These are phyloP conservation scores for Hemicrepidius hirtus DNA, from an alignment of 2,888 invertebrate genomes.

Conservation along the genomic window DNA sequence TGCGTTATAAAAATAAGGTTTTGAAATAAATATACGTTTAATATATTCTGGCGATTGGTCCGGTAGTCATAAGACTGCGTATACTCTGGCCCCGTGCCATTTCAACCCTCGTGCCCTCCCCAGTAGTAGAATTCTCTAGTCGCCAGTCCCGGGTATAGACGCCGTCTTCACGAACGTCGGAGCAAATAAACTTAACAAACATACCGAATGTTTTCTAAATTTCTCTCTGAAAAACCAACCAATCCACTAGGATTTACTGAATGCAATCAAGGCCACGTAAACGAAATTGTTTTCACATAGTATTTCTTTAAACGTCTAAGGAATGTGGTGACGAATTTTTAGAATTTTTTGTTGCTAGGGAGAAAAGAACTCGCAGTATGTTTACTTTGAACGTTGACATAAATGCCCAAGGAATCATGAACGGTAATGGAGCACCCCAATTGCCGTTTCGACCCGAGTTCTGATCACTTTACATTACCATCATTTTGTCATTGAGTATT, in stretches of 20 bases:
- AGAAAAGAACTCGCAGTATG: slow-evolving; percentile 20
- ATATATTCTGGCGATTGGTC: slow-evolving; percentile 60
- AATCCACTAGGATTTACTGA: slow-evolving; percentile 34
- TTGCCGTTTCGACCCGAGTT: slow-evolving; percentile 25
- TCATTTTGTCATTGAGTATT: slow-evolving; percentile 35
- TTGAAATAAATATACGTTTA: slow-evolving; percentile 54
- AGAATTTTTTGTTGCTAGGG: slow-evolving; percentile 7
- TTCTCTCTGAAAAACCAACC: slow-evolving; percentile 31
- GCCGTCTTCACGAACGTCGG: slow-evolving; percentile 56
- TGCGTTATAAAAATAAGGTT: slow-evolving; percentile 54
- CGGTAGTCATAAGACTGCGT: slow-evolving; percentile 57
- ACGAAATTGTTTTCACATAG: slow-evolving; percentile 12
- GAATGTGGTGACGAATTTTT: slow-evolving; percentile 3
- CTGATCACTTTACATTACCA: slow-evolving; percentile 38
- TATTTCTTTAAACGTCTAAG: not conserved
- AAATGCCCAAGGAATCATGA: slow-evolving; percentile 40
- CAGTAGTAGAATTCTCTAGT: slow-evolving; percentile 50
- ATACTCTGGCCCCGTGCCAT: slow-evolving; percentile 59
- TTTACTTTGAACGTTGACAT: slow-evolving; percentile 21
- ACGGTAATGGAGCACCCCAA: slow-evolving; percentile 33
- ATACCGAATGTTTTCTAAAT: slow-evolving; percentile 56
- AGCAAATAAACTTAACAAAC: slow-evolving; percentile 58
- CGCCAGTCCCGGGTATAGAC: slow-evolving; percentile 54
- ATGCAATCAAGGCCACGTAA: slow-evolving; percentile 15
- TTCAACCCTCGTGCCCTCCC: slow-evolving; percentile 51